Percentiles rank a stretch among this genome's conserved stretches.
phyloP scores from a whole-genome alignment of 2,797 vertebrate species.

The Microcaecilia unicolor region DNA sequence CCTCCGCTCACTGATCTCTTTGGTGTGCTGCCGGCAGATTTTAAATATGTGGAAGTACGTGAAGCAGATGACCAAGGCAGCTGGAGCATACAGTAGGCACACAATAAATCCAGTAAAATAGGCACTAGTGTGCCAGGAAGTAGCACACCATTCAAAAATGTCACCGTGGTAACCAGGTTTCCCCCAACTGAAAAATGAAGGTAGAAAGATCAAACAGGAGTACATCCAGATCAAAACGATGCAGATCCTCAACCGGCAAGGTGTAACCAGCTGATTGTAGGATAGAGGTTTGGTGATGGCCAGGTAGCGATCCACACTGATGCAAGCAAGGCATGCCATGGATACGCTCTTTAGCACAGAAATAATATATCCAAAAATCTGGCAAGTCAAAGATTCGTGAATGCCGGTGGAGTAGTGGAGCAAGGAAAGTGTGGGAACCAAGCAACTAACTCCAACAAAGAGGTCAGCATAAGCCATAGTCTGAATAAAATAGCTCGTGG shows the following conservation, averaged over 20 bases:
- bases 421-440: conserved; percentile 89
- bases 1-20: conserved; percentile 88
- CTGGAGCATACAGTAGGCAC: conserved; percentile 91
- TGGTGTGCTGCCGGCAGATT: conserved; percentile 97
- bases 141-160: conserved; percentile 96
- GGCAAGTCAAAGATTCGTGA: conserved; percentile 88
- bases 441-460: conserved; percentile 90
- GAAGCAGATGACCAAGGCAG: conserved; percentile 92
- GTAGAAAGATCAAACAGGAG: conserved; percentile 87
- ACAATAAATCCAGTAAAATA: conserved; percentile 95
- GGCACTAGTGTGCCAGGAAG: conserved; percentile 91
- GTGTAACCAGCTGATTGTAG: conserved; percentile 95
- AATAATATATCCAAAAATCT: conserved; percentile 94
- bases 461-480: conserved; percentile 98
- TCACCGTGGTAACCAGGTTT: conserved; percentile 98
- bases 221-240: conserved; percentile 93
- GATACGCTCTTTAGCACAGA: conserved; percentile 96
- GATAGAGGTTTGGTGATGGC: conserved; percentile 95
- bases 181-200: conserved; percentile 96
- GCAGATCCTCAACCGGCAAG: conserved; percentile 87
- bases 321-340: conserved; percentile 94
- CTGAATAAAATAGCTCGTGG: conserved; percentile 97
- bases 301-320: conserved; percentile 94
- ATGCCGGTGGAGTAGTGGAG: conserved; percentile 88
- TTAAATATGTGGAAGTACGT: conserved; percentile 97